Conservation (phyloP, 2,113 vertebrate genomes). For the Mirounga angustirostris region DNA sequence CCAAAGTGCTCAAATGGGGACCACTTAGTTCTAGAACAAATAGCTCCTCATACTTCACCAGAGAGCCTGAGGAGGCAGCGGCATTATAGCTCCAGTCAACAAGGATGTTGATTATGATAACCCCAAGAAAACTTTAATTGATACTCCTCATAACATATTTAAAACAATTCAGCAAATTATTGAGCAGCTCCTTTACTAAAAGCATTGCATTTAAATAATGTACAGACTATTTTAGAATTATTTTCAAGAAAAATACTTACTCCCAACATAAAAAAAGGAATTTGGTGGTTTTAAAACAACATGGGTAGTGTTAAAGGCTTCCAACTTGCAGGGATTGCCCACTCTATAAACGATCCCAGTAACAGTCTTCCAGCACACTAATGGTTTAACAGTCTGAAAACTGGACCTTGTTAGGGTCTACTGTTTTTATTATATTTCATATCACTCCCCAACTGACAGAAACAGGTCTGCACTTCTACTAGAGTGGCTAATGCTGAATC, state of each 20-base stretch:
- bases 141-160: background rate
- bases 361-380: background rate
- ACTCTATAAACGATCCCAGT: background rate
- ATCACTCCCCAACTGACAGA: background rate
- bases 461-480: background rate
- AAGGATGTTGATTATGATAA: background rate
- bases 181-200: background rate
- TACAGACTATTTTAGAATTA: background rate
- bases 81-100: background rate
- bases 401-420: background rate
- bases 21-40: background rate
- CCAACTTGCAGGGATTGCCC: background rate
- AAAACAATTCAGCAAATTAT: background rate
- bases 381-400: background rate
- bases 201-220: background rate
- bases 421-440: background rate
- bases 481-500: background rate
- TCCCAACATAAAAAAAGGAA: background rate
- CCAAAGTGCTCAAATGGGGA: background rate
- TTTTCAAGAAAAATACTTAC: conserved; percentile 45
- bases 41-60: background rate
- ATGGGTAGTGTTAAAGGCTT: background rate
- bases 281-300: background rate
- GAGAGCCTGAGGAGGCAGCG: background rate
- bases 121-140: background rate